These are phyloP conservation scores for Pseudomyrmex concolor DNA, from an alignment of 1,140 invertebrate species.

Conservation along the genomic window DNA sequence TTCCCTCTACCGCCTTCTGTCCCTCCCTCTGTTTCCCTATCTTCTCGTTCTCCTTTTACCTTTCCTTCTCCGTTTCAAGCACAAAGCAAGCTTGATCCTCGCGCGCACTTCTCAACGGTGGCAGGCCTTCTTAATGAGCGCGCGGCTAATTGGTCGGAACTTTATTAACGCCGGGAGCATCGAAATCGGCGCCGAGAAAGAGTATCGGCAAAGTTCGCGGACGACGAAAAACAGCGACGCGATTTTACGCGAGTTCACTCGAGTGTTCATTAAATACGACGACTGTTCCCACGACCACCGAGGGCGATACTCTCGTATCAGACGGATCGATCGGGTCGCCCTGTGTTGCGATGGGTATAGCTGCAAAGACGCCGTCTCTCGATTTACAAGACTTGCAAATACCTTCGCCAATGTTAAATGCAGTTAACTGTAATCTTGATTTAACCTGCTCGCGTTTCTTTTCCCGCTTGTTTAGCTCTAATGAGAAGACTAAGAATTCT, in stretches of 20 bases:
- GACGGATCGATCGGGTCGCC: constrained; percentile 22
- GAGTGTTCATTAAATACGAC: constrained; percentile 67
- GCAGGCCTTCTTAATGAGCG: constrained; percentile 67
- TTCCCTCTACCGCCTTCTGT: constrained; percentile 12
- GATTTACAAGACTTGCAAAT: constrained; percentile 10
- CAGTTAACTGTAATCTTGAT: constrained; percentile 7
- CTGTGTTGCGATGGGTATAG: not conserved
- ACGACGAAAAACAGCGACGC: constrained; percentile 53
- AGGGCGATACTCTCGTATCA: not conserved
- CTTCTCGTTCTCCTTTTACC: constrained; percentile 15
- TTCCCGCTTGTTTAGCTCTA: not conserved
- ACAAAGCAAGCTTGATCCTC: constrained; percentile 56
- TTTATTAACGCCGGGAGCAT: constrained; percentile 65
- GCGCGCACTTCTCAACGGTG: constrained; percentile 43
- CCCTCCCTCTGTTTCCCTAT: not conserved
- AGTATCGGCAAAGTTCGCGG: constrained; percentile 44
- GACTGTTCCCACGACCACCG: not conserved
- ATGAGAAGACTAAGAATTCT: not conserved
- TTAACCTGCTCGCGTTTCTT: not conserved
- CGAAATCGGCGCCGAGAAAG: constrained; percentile 47
- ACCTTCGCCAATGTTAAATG: not conserved
- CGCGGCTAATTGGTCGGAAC: constrained; percentile 68
- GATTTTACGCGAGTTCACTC: constrained; percentile 55
- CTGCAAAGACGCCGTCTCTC: not conserved
- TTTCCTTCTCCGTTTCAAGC: constrained; percentile 14